Percentiles rank a stretch among this genome's conserved stretches.
phyloP scores from a whole-genome alignment of 1,140 invertebrate genomes.

The Drosophila suzukii region DNA sequence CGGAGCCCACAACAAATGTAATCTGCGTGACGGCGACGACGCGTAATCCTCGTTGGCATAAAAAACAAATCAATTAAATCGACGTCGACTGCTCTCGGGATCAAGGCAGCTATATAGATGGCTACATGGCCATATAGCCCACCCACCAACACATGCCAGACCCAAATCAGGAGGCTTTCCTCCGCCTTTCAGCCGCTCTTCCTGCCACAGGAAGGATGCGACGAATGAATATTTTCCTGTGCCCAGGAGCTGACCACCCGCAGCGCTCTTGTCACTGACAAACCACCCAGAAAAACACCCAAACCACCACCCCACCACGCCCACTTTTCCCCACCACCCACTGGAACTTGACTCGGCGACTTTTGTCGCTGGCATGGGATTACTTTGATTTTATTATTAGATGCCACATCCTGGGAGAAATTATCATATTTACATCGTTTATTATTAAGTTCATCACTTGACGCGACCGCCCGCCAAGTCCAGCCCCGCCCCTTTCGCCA shows the following conservation, averaged over 20 bases:
- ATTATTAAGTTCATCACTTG: slow-evolving; percentile 84
- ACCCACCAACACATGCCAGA: slow-evolving; percentile 37
- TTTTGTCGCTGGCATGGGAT: slow-evolving; percentile 65
- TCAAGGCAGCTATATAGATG: slow-evolving; percentile 4
- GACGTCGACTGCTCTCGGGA: slow-evolving; percentile 41
- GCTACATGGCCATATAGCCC: slow-evolving; percentile 2
- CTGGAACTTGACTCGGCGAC: slow-evolving; percentile 46
- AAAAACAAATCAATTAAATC: slow-evolving; percentile 85
- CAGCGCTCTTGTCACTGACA: slow-evolving; percentile 64
- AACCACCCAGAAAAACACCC: slow-evolving; percentile 8
- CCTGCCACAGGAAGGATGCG: slow-evolving; percentile 77
- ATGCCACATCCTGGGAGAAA: slow-evolving; percentile 84
- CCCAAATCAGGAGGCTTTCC: slow-evolving; percentile 60
- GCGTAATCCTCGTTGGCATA: slow-evolving; percentile 83
- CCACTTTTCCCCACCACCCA: not conserved
- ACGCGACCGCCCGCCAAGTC: slow-evolving; percentile 41
- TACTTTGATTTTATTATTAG: slow-evolving; percentile 85
- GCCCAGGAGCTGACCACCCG: slow-evolving; percentile 52
- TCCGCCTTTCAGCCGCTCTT: slow-evolving; percentile 23
- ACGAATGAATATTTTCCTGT: slow-evolving; percentile 84
- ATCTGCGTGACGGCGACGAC: slow-evolving; percentile 71
- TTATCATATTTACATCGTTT: slow-evolving; percentile 85
- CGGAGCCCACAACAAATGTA: slow-evolving; percentile 55
- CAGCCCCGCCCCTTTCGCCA: not conserved
- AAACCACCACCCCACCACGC: not conserved